These are phyloP conservation scores for Coptotermes formosanus DNA, from an alignment of 1,140 invertebrate genomes.

Conservation along the genomic window DNA sequence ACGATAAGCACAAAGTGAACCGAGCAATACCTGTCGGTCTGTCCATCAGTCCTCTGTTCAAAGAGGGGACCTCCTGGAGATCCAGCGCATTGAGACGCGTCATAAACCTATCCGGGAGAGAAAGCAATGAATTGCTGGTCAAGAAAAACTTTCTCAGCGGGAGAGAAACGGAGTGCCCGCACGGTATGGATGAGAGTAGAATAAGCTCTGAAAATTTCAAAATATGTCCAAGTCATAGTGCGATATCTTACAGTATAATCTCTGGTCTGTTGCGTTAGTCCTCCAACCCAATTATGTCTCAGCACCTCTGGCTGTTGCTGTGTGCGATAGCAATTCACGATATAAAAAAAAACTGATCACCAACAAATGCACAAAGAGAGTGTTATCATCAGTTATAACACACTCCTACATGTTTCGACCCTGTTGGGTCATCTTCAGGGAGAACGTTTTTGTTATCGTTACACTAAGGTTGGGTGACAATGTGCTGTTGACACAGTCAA, in stretches of 20 bases:
- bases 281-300: neutral
- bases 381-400: too few relatives aligned
- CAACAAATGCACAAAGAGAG: too few relatives aligned
- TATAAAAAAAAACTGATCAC: too few relatives aligned
- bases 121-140: neutral
- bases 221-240: neutral
- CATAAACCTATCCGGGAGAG: neutral
- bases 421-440: too few relatives aligned
- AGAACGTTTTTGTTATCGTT: too few relatives aligned
- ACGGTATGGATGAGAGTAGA: neutral
- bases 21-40: neutral
- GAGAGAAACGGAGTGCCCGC: neutral
- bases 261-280: neutral
- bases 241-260: neutral
- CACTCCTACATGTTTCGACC: too few relatives aligned
- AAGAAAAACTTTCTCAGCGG: neutral
- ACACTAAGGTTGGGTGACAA: too few relatives aligned
- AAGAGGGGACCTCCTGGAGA: neutral
- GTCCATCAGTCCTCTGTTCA: neutral
- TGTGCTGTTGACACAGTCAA: too few relatives aligned
- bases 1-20: neutral
- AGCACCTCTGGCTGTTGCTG: neutral
- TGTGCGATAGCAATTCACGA: neutral
- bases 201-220: neutral
- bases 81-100: neutral